A percentile compares a stretch with the other conserved stretches of the same genome.
Evolutionary conservation across 1,140 invertebrate species (phyloP).

Genomic region (Camponotus vicinus): DNA sequence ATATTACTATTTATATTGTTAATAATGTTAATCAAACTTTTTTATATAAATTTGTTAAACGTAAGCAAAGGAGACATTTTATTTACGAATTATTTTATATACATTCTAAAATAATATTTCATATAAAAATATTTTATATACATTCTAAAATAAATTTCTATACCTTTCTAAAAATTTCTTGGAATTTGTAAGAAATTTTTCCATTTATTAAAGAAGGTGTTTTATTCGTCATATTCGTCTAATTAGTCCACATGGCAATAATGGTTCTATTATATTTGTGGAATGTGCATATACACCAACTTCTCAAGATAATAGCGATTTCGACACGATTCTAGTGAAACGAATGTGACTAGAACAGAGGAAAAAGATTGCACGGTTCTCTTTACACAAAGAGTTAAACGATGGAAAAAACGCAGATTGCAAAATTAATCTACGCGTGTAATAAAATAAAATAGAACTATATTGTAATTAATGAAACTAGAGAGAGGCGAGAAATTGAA

Average conservation of each 20-base stretch:
- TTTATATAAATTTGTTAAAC: not conserved
- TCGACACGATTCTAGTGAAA: slow-evolving; percentile 42
- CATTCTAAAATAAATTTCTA: not conserved
- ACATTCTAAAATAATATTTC: not conserved
- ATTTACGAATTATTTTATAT: not conserved
- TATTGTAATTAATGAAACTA: not conserved
- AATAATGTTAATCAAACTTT: not conserved
- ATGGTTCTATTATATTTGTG: slow-evolving; percentile 18
- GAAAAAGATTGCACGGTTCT: slow-evolving; percentile 44
- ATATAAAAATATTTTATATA: not conserved
- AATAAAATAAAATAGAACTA: not conserved
- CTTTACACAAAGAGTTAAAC: slow-evolving; percentile 22
- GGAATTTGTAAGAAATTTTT: not conserved
- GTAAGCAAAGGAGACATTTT: not conserved
- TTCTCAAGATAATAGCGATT: slow-evolving; percentile 19
- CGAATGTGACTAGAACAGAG: slow-evolving; percentile 29
- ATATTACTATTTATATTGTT: not conserved
- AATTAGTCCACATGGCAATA: slow-evolving; percentile 7
- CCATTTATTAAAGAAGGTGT: not conserved
- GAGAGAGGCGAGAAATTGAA: not conserved
- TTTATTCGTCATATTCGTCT: slow-evolving; percentile 10
- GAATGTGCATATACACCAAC: not conserved
- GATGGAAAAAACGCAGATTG: slow-evolving; percentile 16
- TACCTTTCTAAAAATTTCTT: not conserved
- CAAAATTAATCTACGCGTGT: not conserved